Evolutionary conservation across 2,113 vertebrate species (phyloP).

Genomic region (Ptilonorhynchus violaceus): DNA sequence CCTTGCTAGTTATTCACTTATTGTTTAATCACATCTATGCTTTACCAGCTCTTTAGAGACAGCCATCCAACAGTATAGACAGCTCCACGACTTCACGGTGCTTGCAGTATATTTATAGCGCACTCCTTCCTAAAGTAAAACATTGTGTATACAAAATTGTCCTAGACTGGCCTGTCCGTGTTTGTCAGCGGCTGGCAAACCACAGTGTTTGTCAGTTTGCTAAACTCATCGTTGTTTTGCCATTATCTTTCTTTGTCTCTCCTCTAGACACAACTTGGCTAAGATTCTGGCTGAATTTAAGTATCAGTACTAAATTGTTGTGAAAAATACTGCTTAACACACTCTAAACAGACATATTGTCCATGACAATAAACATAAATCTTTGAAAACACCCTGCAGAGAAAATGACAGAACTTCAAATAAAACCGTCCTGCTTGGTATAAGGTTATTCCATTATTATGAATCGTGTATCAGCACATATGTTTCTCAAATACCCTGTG

Average conservation of each 20-base stretch:
- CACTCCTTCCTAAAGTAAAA: slow-evolving; percentile 3
- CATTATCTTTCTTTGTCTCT: slow-evolving; percentile 21
- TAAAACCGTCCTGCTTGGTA: background rate
- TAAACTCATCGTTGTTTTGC: slow-evolving; percentile 26
- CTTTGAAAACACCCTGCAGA: background rate
- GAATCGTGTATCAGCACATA: background rate
- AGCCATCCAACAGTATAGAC: background rate
- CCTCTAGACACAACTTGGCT: background rate
- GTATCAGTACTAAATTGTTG: background rate
- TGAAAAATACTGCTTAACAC: background rate
- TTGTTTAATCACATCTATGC: background rate
- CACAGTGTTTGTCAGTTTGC: slow-evolving; percentile 32
- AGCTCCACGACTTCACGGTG: background rate
- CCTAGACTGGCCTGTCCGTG: background rate
- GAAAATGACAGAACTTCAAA: background rate
- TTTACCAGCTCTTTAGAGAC: background rate
- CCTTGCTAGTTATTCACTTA: background rate
- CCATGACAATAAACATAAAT: background rate
- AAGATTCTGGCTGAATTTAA: background rate
- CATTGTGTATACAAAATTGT: slow-evolving; percentile 21
- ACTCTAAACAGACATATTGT: background rate
- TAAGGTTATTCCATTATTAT: background rate
- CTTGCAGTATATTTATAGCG: slow-evolving; percentile 33
- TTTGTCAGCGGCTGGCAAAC: slow-evolving; percentile 47
- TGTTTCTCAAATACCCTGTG: background rate